A percentile compares a stretch with the other conserved stretches of the same genome.
Evolutionary conservation across 2,113 vertebrate genomes (phyloP).

Genomic region (Elgaria multicarinata): DNA sequence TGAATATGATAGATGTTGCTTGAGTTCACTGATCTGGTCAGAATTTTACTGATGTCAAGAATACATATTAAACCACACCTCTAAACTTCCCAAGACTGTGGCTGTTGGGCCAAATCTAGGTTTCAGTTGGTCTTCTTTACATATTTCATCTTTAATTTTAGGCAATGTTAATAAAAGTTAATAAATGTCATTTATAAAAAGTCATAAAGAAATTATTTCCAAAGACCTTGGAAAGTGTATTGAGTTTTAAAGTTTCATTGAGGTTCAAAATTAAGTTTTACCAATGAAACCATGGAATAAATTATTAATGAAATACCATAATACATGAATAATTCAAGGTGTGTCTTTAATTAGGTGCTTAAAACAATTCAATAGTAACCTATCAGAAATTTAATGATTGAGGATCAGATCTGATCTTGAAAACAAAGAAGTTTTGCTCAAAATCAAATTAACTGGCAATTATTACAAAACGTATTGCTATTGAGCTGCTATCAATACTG

Average conservation of each 20-base stretch:
- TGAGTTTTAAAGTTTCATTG: constrained; percentile 50
- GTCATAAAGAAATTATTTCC: constrained; percentile 31
- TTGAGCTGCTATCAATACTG: constrained; percentile 57
- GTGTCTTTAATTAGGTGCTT: constrained; percentile 54
- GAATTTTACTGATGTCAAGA: not conserved
- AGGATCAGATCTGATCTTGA: constrained; percentile 42
- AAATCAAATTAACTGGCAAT: constrained; percentile 64
- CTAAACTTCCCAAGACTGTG: not conserved
- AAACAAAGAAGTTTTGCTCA: constrained; percentile 56
- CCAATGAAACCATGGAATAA: constrained; percentile 57
- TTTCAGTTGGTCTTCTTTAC: not conserved
- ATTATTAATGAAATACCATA: constrained; percentile 61
- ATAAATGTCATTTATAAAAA: constrained; percentile 11
- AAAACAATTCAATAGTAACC: constrained; percentile 15
- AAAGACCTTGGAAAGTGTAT: constrained; percentile 50
- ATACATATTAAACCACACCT: not conserved
- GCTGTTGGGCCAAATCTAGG: not conserved
- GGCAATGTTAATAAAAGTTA: constrained; percentile 36
- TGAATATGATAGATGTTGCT: not conserved
- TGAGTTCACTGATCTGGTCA: not conserved
- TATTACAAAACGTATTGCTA: constrained; percentile 50
- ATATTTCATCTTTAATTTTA: constrained; percentile 24
- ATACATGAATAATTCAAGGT: constrained; percentile 61
- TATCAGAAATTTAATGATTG: constrained; percentile 53
- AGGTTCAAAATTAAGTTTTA: constrained; percentile 62